Conservation (phyloP, 2,113 vertebrate species). For the Anoura caudifer region DNA sequence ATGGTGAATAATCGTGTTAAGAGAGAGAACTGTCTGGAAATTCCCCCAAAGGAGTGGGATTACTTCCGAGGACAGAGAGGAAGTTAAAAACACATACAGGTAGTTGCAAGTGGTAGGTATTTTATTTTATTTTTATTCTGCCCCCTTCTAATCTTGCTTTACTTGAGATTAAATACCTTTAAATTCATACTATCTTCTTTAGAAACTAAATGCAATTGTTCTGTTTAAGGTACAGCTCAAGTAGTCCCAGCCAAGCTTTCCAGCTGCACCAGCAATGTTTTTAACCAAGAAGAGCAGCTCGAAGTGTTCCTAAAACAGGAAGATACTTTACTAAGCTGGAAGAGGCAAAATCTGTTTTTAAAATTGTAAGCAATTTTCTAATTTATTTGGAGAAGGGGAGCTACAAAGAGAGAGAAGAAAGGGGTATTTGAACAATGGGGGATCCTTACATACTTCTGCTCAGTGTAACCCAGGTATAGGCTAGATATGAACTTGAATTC, state of each 20-base stretch:
- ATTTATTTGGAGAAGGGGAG: not conserved
- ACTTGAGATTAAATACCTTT: not conserved
- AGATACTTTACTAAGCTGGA: not conserved
- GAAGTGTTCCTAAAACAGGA: not conserved
- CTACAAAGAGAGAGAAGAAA: not conserved
- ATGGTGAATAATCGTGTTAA: not conserved
- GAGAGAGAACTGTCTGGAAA: not conserved
- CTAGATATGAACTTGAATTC: slow-evolving; percentile 30
- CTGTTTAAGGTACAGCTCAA: slow-evolving; percentile 44
- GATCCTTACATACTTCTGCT: not conserved
- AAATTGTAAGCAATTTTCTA: not conserved
- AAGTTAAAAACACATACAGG: not conserved
- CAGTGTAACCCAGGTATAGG: not conserved
- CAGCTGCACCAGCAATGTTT: slow-evolving; percentile 8
- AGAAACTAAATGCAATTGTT: slow-evolving; percentile 32
- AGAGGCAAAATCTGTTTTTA: slow-evolving; percentile 7
- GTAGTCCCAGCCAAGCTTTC: not conserved
- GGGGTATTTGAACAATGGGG: not conserved
- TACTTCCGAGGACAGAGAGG: not conserved
- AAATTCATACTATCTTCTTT: not conserved
- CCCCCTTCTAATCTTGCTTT: not conserved
- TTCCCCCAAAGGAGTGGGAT: not conserved
- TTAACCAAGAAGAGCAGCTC: slow-evolving; percentile 26
- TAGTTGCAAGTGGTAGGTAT: not conserved
- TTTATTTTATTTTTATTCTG: not conserved